Evolutionary conservation across 2,113 vertebrate genomes (phyloP), one percentile per base, ranked within the genome.

Genomic region (Pholis gunnellus): DNA sequence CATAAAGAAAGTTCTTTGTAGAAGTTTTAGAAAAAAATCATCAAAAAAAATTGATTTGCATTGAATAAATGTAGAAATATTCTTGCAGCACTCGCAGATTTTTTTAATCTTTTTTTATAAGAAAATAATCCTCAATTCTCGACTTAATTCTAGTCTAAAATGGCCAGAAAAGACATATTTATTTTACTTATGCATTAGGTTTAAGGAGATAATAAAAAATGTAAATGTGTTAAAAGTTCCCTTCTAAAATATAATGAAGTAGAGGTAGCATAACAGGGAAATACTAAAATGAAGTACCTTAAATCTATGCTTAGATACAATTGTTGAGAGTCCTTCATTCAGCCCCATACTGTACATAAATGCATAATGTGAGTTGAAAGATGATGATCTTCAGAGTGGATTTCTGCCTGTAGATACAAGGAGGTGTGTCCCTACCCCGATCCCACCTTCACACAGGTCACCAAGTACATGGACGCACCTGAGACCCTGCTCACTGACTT

Each of bases 401-500:
- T 66, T 29, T 70, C 25, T 67, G 48, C 54, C 40, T 81, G 14
- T n/a, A 94, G 94, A 91, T 99, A 98, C 82, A 98, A 96, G 86
- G 97, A 99, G 83, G 96, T 99, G 73, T 99, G 98, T 81, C 98
- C 98, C 0, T 98, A 97, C 86, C 95, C 96, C 11, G 96, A 98
- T 86, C 59, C 95, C n/a, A 34, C 34, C 50, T 98, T 98, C 72
- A 97, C 95, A 27, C 94, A 96, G 87, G 95, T 96, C 67, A 94
- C 91, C 80, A 93, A 94, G 79, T 95, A 89, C 61, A 91, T 96
- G 57, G 96, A 97, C 13, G 94, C 96, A 82, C 91, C 96, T 80
- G 98, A 99, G 90, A 96, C 95, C 79, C 96, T 99, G 77, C 95
- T 99, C 38, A 99, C 96, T 69, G 97, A 91, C 80, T 96, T 99